Evolutionary conservation across 2,888 invertebrate species (phyloP).

Genomic region (Agrotis exclamationis): DNA sequence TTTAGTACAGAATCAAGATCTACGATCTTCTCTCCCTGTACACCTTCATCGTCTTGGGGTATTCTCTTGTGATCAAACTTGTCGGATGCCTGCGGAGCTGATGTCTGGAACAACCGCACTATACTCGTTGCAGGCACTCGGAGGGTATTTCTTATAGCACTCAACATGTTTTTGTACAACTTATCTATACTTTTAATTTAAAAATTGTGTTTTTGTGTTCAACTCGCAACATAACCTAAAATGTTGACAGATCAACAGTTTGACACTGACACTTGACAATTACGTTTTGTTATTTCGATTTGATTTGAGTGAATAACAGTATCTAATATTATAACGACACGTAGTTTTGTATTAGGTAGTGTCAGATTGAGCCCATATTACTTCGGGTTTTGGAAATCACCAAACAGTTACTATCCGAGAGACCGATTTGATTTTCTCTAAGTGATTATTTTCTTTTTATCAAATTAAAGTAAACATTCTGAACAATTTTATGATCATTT

Average conservation of each 20-base stretch:
- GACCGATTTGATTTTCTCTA: no score
- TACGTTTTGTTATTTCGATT: constrained; percentile 24
- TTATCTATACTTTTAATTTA: constrained; percentile 16
- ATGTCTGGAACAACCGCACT: constrained; percentile 79
- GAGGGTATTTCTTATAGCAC: constrained; percentile 75
- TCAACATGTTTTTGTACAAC: constrained; percentile 75
- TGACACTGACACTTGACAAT: constrained; percentile 44
- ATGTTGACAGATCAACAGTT: constrained; percentile 2
- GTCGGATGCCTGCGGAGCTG: constrained; percentile 75
- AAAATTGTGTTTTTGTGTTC: background rate
- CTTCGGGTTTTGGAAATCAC: no score
- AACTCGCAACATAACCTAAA: constrained; percentile 54
- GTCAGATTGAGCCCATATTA: no score
- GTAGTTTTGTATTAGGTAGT: no score
- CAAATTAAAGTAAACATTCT: no score
- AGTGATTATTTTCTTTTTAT: background rate
- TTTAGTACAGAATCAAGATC: constrained; percentile 93
- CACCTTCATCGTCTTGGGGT: constrained; percentile 93
- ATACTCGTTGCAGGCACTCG: constrained; percentile 71
- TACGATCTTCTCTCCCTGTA: constrained; percentile 93
- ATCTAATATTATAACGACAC: no score
- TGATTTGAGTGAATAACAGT: no score
- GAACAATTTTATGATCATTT: no score
- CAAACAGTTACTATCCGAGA: no score
- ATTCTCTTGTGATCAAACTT: constrained; percentile 87